phyloP scores from a whole-genome alignment of 2,113 vertebrate species.

The Nannobrachium achirus region DNA sequence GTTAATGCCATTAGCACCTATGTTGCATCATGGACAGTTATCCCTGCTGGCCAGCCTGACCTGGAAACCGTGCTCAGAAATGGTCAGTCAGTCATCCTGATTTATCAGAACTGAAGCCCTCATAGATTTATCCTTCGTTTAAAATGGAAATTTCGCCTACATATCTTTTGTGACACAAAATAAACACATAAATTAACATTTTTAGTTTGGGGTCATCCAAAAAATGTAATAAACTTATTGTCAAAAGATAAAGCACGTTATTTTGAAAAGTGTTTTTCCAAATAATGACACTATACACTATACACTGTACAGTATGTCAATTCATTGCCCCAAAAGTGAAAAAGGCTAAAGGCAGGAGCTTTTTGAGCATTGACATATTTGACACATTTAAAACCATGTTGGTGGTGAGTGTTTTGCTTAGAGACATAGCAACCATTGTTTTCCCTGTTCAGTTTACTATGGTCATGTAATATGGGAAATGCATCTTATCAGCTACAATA shows the following conservation, averaged over 20 bases:
- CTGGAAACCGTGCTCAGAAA: conserved; percentile 35
- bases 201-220: no score
- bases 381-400: no score
- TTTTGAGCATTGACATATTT: no score
- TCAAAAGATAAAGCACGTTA: no score
- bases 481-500: conserved; percentile 40
- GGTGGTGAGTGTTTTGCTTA: no score
- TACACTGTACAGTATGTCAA: not conserved
- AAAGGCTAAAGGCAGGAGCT: not conserved
- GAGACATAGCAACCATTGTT: not conserved
- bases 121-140: no score
- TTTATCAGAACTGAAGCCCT: conserved; percentile 5
- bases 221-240: no score
- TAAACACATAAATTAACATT: no score
- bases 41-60: conserved; percentile 15
- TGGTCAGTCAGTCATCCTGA: conserved; percentile 18
- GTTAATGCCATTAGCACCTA: conserved; percentile 61
- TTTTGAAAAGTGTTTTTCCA: no score
- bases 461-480: conserved; percentile 1
- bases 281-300: no score
- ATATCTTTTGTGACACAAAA: no score
- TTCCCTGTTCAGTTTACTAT: conserved; percentile 17
- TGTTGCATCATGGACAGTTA: conserved; percentile 21
- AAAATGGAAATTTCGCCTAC: no score
- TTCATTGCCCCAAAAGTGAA: not conserved